These are phyloP conservation scores for Scrobipalpa costella DNA, from an alignment of 2,888 invertebrate genomes.

Conservation along the genomic window DNA sequence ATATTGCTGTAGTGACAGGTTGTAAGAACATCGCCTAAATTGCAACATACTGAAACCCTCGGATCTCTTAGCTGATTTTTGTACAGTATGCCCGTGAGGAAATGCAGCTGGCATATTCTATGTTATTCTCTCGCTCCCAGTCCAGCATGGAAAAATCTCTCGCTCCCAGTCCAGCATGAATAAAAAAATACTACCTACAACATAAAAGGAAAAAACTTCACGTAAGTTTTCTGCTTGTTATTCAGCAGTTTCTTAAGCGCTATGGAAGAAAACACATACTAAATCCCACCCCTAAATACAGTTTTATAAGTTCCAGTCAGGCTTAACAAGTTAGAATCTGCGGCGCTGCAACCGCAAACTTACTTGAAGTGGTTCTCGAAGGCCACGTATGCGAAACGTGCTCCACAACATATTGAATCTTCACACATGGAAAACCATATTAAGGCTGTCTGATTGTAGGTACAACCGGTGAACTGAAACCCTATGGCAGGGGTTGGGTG, in stretches of 20 bases:
- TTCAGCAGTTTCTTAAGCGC: background rate
- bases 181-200: too few relatives aligned
- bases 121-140: too few relatives aligned
- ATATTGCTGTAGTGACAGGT: too few relatives aligned
- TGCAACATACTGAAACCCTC: too few relatives aligned
- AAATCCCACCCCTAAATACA: background rate
- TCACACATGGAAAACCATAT: background rate
- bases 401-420: background rate
- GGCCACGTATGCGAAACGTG: background rate
- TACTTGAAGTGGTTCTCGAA: background rate
- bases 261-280: background rate
- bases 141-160: too few relatives aligned
- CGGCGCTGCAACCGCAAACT: background rate
- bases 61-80: too few relatives aligned
- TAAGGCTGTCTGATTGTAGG: background rate
- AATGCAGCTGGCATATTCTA: too few relatives aligned
- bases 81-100: too few relatives aligned
- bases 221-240: background rate
- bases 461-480: too few relatives aligned
- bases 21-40: too few relatives aligned
- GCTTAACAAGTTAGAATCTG: background rate
- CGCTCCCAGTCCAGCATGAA: too few relatives aligned
- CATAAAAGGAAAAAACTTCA: background rate
- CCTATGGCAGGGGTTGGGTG: too few relatives aligned
- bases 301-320: conserved; percentile 3